phyloP scores from a whole-genome alignment of 2,888 invertebrate species.

The Eumacrocentrus americanus region DNA sequence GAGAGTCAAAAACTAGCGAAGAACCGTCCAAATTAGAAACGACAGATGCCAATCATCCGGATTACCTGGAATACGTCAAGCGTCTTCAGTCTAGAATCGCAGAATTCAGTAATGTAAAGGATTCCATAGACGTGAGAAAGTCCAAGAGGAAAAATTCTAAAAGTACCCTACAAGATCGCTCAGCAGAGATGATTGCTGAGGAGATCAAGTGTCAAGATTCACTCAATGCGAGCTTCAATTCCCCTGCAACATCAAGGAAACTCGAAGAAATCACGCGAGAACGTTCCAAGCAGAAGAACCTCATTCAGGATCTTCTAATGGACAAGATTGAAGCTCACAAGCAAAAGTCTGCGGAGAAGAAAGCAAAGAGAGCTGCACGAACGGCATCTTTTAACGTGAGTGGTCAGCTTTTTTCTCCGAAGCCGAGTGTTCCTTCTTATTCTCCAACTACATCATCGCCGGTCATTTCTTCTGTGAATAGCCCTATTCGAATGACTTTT shows the following conservation, averaged over 20 bases:
- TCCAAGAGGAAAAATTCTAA: slow-evolving; percentile 64
- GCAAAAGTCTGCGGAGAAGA: slow-evolving; percentile 68
- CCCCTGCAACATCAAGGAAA: slow-evolving; percentile 68
- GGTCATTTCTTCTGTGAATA: slow-evolving; percentile 44
- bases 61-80: slow-evolving; percentile 69
- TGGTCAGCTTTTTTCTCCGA: slow-evolving; percentile 33
- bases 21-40: slow-evolving; percentile 36
- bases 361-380: slow-evolving; percentile 68
- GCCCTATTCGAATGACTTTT: slow-evolving; percentile 47
- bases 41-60: slow-evolving; percentile 55
- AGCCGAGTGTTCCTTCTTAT: slow-evolving; percentile 34
- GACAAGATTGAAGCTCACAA: slow-evolving; percentile 76
- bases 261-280: slow-evolving; percentile 80
- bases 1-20: slow-evolving; percentile 22
- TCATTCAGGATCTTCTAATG: slow-evolving; percentile 83
- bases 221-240: slow-evolving; percentile 57
- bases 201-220: slow-evolving; percentile 60
- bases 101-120: slow-evolving; percentile 73
- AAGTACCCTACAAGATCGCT: slow-evolving; percentile 59
- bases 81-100: slow-evolving; percentile 71
- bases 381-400: slow-evolving; percentile 60
- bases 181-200: slow-evolving; percentile 64
- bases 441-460: slow-evolving; percentile 42
- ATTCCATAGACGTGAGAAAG: slow-evolving; percentile 72
- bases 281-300: slow-evolving; percentile 80